Evolutionary conservation across 2,113 vertebrate genomes (phyloP).

Genomic region (Irena cyanogastra): DNA sequence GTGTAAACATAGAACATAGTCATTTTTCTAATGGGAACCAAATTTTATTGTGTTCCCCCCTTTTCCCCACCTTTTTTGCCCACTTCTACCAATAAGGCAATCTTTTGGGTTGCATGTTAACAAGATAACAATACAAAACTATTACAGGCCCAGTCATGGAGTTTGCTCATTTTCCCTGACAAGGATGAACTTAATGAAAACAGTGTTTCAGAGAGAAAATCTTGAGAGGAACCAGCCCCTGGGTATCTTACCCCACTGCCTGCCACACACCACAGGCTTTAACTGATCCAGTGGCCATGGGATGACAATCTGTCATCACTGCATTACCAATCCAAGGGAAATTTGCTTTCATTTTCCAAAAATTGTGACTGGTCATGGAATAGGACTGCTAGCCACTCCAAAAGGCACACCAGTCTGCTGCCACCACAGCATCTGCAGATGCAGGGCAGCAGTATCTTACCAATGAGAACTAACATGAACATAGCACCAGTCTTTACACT

Average conservation of each 20-base stretch:
- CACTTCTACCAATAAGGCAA: neutral
- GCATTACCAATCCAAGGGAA: neutral
- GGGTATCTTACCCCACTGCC: neutral
- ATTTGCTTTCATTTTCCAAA: neutral
- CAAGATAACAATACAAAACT: neutral
- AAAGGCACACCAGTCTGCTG: neutral
- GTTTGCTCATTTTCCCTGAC: neutral
- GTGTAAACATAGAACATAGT: neutral
- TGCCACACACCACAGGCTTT: rapidly evolving
- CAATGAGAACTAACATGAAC: neutral
- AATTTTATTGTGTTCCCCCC: neutral
- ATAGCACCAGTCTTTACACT: neutral
- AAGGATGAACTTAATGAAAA: neutral
- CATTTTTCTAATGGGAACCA: neutral
- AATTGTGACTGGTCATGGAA: neutral
- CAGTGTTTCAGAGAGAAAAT: neutral
- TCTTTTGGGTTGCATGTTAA: neutral
- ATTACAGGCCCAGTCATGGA: neutral
- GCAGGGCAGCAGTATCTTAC: neutral
- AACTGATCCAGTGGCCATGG: neutral
- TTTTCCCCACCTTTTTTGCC: neutral
- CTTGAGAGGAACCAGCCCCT: neutral
- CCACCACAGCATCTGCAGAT: neutral
- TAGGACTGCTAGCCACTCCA: neutral
- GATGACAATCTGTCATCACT: neutral